A percentile compares a stretch with the other conserved stretches of the same genome.
Conservation (phyloP, 2,797 vertebrate genomes). For the Rhabdomys pumilio region DNA sequence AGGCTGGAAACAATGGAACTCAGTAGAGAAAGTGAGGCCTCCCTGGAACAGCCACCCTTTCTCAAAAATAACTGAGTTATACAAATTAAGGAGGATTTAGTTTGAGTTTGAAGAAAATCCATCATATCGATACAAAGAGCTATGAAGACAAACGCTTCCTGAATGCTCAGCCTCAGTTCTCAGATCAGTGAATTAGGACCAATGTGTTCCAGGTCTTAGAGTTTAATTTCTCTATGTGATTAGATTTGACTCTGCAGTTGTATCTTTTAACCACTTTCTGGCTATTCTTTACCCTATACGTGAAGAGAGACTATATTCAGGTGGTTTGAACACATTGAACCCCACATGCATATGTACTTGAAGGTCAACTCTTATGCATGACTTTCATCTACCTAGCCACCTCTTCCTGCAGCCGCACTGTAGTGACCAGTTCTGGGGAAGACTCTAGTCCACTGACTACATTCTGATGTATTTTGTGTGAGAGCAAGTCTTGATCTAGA, state of each 20-base stretch:
- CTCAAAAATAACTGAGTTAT: neutral
- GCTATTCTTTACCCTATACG: neutral
- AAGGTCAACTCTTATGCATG: neutral
- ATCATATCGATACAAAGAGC: neutral
- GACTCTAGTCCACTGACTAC: neutral
- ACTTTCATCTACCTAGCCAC: neutral
- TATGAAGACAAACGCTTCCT: neutral
- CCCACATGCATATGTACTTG: neutral
- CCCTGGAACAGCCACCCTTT: neutral
- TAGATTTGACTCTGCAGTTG: neutral
- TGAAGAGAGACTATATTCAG: neutral
- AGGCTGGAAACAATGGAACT: neutral
- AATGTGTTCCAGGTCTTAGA: constrained; percentile 1
- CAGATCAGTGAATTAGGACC: neutral
- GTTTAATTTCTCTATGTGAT: neutral
- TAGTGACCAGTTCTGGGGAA: neutral
- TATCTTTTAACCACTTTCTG: neutral
- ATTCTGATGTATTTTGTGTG: neutral
- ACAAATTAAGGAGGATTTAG: neutral
- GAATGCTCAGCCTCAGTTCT: neutral
- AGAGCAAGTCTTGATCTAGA: neutral
- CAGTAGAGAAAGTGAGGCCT: neutral
- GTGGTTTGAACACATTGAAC: neutral
- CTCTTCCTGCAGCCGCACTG: neutral
- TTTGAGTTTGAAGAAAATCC: neutral